A percentile compares a stretch with the other conserved stretches of the same genome.
phyloP scores from a whole-genome alignment of 2,888 invertebrate species.

The Tiliacea citrago region DNA sequence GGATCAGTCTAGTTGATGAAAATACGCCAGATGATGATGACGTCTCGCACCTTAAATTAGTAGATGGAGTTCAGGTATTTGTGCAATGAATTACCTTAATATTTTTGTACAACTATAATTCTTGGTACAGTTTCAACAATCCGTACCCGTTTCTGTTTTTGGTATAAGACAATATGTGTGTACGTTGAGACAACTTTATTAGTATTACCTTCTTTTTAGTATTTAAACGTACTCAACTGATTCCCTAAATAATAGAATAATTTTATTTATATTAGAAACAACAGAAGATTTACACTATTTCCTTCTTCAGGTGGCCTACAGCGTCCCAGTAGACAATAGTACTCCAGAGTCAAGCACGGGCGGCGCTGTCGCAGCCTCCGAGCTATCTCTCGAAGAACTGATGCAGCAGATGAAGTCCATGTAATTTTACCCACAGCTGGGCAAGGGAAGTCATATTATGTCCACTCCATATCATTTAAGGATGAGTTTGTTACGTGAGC shows the following conservation, averaged over 20 bases:
- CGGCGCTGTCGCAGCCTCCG: constrained; percentile 87
- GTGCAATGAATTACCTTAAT: background rate
- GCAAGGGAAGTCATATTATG: constrained; percentile 4
- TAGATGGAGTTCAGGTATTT: constrained; percentile 86
- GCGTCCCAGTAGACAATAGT: constrained; percentile 89
- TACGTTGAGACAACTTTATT: background rate
- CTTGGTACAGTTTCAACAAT: background rate
- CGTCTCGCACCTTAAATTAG: constrained; percentile 81
- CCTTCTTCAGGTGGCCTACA: constrained; percentile 92
- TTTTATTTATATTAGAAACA: background rate
- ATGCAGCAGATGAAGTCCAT: constrained; percentile 98
- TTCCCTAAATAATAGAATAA: background rate
- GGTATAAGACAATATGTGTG: background rate
- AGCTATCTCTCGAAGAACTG: constrained; percentile 95
- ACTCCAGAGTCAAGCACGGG: constrained; percentile 85
- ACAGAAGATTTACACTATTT: background rate
- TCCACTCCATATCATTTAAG: constrained; percentile 50
- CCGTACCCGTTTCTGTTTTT: background rate
- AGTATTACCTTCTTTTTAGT: background rate
- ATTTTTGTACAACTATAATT: background rate
- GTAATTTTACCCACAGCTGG: constrained; percentile 82
- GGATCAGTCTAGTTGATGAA: constrained; percentile 94
- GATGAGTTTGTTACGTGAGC: constrained; percentile 43
- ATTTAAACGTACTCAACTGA: background rate
- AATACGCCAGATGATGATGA: constrained; percentile 90